phyloP scores from a whole-genome alignment of 2,888 invertebrate genomes.

The Agonopterix arenella region DNA sequence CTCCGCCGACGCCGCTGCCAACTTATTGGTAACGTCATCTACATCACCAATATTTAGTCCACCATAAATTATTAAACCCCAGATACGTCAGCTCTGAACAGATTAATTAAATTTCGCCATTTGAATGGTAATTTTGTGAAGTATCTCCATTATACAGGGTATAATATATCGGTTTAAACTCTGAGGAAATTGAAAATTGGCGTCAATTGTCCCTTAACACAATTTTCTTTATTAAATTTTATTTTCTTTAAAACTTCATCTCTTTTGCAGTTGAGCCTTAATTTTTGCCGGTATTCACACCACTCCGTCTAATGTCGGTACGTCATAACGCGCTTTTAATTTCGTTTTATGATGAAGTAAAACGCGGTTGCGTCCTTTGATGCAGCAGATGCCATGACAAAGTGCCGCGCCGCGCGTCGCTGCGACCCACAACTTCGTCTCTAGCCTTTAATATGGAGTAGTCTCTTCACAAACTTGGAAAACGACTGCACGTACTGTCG shows the following conservation, averaged over 20 bases:
- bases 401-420: slow-evolving; percentile 32
- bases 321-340: slow-evolving; percentile 21
- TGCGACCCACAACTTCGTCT: slow-evolving; percentile 41
- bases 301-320: neutral
- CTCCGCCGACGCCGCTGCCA: slow-evolving; percentile 33
- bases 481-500: slow-evolving; percentile 40
- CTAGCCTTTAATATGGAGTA: slow-evolving; percentile 51
- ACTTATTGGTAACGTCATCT: slow-evolving; percentile 51
- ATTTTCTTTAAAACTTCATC: too few species aligned
- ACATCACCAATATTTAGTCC: slow-evolving; percentile 45
- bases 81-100: slow-evolving; percentile 21
- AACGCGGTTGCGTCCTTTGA: slow-evolving; percentile 33
- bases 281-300: too few species aligned
- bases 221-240: too few species aligned
- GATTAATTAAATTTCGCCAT: slow-evolving; percentile 36
- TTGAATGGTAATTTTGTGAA: slow-evolving; percentile 30
- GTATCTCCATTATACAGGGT: slow-evolving; percentile 12
- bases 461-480: slow-evolving; percentile 43
- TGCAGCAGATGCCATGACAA: slow-evolving; percentile 43
- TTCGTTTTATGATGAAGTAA: slow-evolving; percentile 34
- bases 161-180: too few species aligned
- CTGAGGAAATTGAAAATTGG: too few species aligned
- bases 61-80: slow-evolving; percentile 37
- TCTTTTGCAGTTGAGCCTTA: too few species aligned
- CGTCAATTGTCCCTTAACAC: too few species aligned